Evolutionary conservation across 2,797 vertebrate species (phyloP).

Genomic region (Helarctos malayanus): DNA sequence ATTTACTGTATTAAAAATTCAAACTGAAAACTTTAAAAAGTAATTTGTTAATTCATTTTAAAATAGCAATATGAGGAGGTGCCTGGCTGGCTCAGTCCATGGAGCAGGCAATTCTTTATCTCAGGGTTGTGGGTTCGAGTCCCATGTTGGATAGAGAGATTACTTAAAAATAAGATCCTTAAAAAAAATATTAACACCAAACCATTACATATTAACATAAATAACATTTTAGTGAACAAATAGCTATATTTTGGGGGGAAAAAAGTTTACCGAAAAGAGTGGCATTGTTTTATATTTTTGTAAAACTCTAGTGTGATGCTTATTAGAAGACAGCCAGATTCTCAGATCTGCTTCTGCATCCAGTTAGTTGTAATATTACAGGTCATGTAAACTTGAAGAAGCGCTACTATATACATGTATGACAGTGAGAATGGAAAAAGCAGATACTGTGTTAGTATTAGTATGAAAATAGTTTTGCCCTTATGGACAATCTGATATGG

Average conservation of each 20-base stretch:
- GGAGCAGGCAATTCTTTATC: neutral
- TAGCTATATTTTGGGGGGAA: neutral
- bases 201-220: neutral
- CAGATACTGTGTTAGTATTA: neutral
- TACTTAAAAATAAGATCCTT: neutral
- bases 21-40: slow-evolving; percentile 5
- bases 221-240: slow-evolving; percentile 5
- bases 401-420: neutral
- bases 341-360: neutral
- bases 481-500: neutral
- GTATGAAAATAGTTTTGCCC: neutral
- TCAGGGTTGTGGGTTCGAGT: neutral
- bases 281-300: neutral
- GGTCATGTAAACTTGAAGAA: neutral
- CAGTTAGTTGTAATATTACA: neutral
- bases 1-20: slow-evolving; percentile 2
- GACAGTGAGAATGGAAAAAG: neutral
- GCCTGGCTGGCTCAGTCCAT: neutral
- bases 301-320: neutral
- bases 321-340: neutral
- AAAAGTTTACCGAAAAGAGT: neutral
- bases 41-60: neutral
- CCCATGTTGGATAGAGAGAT: neutral
- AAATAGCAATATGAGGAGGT: neutral
- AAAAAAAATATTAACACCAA: neutral